Base-by-base conservation (phyloP, 2,797 vertebrate species). In the Malacoctenus gilli region DNA sequence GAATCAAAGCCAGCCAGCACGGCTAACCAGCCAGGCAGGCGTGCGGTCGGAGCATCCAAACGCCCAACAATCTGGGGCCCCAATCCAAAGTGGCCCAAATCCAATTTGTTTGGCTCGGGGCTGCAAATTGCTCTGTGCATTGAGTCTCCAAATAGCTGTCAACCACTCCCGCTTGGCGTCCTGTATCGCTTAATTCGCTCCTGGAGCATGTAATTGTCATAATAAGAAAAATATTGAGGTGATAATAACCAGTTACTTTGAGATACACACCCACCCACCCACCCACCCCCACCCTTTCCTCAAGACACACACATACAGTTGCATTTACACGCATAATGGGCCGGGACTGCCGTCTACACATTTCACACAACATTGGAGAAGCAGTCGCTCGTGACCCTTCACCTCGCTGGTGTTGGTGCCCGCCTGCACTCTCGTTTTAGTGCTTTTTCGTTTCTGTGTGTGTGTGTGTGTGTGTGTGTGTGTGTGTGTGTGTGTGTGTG, bases 151-250 rank as follows among this genome's bases (percentile, higher is more conserved):
- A 93, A 92, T 93, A 90, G 91, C 92, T 91, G 92, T 93, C 92
- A 93, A 90, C 90, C 86, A 84, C 85, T 91, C 90, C 91, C 87
- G 85, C 86, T 87, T 89, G 90, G 89, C 78, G 81, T 88, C 87
- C 88, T 88, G 89, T 92, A 90, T 89, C 82, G 82, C 90, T 92
- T 93, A 91, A 93, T 93, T 91, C 83, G 77, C 85, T 91, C 88
- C 85, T 91, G 88, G 90, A 92, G 90, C 92, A 91, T 92, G 91
- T 93, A 92, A 93, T 93, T 92, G 91, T 92, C 89, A 91, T 93
- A 92, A 93, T 93, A 91, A 92, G 89, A 90, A 91, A 93, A 92
- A 92, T 91, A 93, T 90, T 90, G 89, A 92, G 89, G 91, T 91
- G 92, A 92, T 92, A 93, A 92, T 92, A 91, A 89, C 85, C 86